A percentile compares a stretch with the other conserved stretches of the same genome.
phyloP scores from a whole-genome alignment of 1,140 invertebrate genomes.

The Alviniconcha marisindica region DNA sequence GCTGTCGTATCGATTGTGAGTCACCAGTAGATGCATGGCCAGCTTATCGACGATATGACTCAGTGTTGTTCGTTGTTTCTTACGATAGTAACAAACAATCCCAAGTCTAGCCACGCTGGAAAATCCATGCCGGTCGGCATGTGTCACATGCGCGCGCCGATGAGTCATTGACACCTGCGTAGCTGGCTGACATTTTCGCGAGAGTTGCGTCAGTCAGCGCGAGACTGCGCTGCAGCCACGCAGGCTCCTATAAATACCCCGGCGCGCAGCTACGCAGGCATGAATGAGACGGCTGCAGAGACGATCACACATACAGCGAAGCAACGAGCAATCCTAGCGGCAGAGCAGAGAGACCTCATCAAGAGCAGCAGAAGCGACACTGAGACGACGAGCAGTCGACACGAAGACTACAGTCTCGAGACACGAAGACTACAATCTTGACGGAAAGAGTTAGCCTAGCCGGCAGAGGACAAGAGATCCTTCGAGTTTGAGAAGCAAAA shows the following conservation, averaged over 20 bases:
- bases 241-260: constrained; percentile 8
- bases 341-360: neutral
- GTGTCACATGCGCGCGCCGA: no score
- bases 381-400: neutral
- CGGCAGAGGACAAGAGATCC: neutral
- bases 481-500: no score
- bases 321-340: neutral
- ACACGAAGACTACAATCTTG: neutral
- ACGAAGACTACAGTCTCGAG: neutral
- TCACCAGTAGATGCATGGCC: no score
- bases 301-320: neutral
- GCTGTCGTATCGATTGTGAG: no score
- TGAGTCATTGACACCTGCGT: no score
- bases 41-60: no score
- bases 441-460: neutral
- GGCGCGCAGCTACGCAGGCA: neutral
- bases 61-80: no score
- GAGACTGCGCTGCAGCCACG: neutral
- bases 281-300: neutral
- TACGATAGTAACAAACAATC: no score
- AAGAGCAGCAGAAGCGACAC: neutral
- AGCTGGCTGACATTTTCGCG: neutral
- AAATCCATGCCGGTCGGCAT: no score
- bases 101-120: no score
- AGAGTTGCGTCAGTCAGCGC: neutral